Evolutionary conservation across 2,797 vertebrate genomes (phyloP).

Genomic region (Rachycentron canadum): DNA sequence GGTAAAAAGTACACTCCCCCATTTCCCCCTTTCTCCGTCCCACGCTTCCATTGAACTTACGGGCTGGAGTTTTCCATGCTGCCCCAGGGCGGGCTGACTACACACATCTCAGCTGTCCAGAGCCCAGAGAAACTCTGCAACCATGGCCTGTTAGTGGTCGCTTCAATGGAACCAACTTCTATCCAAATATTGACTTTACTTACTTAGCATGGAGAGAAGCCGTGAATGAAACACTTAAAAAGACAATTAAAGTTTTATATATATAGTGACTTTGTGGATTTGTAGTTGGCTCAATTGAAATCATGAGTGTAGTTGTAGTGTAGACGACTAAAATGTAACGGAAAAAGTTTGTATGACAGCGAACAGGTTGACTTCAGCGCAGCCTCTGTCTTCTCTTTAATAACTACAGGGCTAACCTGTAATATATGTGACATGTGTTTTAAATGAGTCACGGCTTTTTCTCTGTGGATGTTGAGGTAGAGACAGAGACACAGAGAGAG

Average conservation of each 20-base stretch:
- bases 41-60: constrained; percentile 38
- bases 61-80: constrained; percentile 59
- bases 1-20: constrained; percentile 15
- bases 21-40: background rate
- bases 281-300: constrained; percentile 9
- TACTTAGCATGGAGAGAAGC: constrained; percentile 58
- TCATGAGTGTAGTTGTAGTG: background rate
- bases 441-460: constrained; percentile 72
- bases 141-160: constrained; percentile 42
- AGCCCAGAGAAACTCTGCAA: constrained; percentile 58
- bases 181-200: constrained; percentile 78
- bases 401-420: constrained; percentile 39
- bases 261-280: constrained; percentile 8
- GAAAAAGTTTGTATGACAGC: background rate
- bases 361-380: background rate
- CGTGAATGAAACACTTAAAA: constrained; percentile 70
- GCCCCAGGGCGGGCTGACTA: constrained; percentile 35
- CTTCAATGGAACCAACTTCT: constrained; percentile 49
- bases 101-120: constrained; percentile 63
- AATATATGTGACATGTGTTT: constrained; percentile 64
- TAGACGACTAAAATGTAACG: background rate
- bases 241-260: constrained; percentile 1
- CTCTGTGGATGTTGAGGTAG: constrained; percentile 28
- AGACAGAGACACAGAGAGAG: constrained; percentile 5
- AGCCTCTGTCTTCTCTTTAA: constrained; percentile 25